A percentile compares a stretch with the other conserved stretches of the same genome.
Evolutionary conservation across 2,113 vertebrate genomes (phyloP).

Genomic region (Laterallus jamaicensis): DNA sequence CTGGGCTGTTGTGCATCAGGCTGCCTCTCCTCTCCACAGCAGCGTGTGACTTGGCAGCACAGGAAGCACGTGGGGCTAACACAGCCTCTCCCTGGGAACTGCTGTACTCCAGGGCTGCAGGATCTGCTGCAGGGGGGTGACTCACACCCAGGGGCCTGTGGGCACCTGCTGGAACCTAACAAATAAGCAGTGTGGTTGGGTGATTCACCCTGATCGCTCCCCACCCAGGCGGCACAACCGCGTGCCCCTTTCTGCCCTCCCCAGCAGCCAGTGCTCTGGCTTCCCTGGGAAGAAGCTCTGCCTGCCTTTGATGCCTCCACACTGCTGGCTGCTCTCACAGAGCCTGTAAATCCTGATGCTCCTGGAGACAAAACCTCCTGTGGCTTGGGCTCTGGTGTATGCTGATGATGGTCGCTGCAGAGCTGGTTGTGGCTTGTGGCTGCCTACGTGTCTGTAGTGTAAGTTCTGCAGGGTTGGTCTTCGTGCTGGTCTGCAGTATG

Average conservation of each 20-base stretch:
- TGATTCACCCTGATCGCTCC: neutral
- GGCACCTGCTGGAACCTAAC: conserved; percentile 10
- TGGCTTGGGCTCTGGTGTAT: neutral
- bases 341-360: neutral
- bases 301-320: neutral
- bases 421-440: neutral
- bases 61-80: neutral
- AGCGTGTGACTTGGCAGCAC: conserved; percentile 38
- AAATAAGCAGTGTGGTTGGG: conserved; percentile 8
- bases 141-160: conserved; percentile 1
- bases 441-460: neutral
- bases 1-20: neutral
- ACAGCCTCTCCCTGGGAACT: conserved; percentile 24
- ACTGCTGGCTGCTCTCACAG: neutral
- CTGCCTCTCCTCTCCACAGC: neutral
- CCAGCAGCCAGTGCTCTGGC: neutral
- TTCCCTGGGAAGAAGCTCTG: neutral
- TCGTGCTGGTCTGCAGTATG: neutral
- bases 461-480: neutral
- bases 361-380: neutral
- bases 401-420: neutral
- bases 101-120: neutral
- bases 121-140: conserved; percentile 49
- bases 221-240: neutral
- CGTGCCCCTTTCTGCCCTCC: neutral